A percentile compares a stretch with the other conserved stretches of the same genome.
Evolutionary conservation across 2,113 vertebrate species (phyloP).

Genomic region (Urocolius indicus): DNA sequence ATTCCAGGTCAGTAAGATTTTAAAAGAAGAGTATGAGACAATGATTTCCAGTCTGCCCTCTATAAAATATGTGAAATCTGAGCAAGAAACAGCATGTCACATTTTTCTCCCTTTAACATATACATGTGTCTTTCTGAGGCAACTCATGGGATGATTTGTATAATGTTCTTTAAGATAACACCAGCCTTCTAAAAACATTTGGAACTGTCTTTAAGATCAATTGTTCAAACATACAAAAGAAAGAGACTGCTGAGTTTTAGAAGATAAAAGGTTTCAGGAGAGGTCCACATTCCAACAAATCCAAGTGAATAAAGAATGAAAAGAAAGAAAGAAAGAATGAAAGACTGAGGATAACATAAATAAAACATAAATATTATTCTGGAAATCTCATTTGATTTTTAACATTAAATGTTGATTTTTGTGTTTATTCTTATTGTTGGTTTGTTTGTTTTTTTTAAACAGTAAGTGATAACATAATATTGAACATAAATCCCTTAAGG

Average conservation of each 20-base stretch:
- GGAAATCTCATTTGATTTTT: background rate
- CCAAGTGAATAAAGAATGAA: background rate
- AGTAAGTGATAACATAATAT: fast-evolving
- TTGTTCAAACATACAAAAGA: background rate
- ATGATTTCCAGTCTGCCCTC: background rate
- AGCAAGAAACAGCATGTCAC: background rate
- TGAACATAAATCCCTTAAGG: background rate
- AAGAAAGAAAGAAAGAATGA: background rate
- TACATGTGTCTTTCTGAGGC: background rate
- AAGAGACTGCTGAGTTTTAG: background rate
- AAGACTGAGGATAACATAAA: background rate
- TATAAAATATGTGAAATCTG: fast-evolving
- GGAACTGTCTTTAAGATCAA: background rate
- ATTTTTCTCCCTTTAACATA: background rate
- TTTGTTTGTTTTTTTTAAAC: background rate
- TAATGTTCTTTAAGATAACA: background rate
- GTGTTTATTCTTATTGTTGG: background rate
- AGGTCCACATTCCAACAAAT: background rate
- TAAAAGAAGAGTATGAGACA: background rate
- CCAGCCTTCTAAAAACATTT: background rate
- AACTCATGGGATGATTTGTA: background rate
- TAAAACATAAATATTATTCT: background rate
- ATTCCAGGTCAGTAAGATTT: background rate
- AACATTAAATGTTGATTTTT: background rate
- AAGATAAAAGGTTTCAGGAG: background rate